A percentile compares a stretch with the other conserved stretches of the same genome.
These are phyloP conservation scores for Trematomus bernacchii DNA, from an alignment of 2,797 vertebrate genomes.

Conservation along the genomic window DNA sequence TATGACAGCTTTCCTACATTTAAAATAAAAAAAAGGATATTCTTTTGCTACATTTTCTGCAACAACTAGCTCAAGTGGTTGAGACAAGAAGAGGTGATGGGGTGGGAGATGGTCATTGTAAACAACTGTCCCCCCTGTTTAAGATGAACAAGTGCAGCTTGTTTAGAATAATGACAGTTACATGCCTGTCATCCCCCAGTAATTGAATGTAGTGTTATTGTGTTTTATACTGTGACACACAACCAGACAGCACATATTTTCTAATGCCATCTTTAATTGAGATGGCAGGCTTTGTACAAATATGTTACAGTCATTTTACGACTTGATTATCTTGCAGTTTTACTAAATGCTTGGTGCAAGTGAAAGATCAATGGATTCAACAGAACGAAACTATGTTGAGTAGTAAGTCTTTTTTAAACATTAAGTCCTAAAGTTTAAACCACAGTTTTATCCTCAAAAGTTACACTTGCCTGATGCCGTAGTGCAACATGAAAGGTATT, in stretches of 20 bases:
- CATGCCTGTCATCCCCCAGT: slow-evolving; percentile 28
- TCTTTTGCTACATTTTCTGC: background rate
- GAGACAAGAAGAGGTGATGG: background rate
- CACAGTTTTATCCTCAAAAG: background rate
- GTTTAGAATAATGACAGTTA: slow-evolving; percentile 17
- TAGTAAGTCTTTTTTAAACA: background rate
- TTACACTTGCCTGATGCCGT: background rate
- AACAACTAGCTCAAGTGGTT: background rate
- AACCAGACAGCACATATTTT: background rate
- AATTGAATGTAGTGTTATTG: slow-evolving; percentile 5
- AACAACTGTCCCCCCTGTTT: slow-evolving; percentile 10
- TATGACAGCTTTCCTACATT: too few species aligned
- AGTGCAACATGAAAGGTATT: background rate
- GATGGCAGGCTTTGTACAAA: background rate
- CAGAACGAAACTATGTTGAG: background rate
- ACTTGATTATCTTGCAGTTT: background rate
- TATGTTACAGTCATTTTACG: background rate
- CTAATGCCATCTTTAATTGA: background rate
- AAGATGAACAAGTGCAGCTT: slow-evolving; percentile 11
- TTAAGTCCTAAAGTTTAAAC: background rate
- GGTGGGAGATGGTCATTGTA: background rate
- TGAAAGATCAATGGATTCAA: background rate
- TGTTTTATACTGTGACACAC: background rate
- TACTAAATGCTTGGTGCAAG: background rate
- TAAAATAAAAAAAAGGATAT: background rate